These are phyloP conservation scores for Turritopsis dohrnii DNA, from an alignment of 30 jellyfish, hydroid and myxozoan genomes.

Conservation along the genomic window DNA sequence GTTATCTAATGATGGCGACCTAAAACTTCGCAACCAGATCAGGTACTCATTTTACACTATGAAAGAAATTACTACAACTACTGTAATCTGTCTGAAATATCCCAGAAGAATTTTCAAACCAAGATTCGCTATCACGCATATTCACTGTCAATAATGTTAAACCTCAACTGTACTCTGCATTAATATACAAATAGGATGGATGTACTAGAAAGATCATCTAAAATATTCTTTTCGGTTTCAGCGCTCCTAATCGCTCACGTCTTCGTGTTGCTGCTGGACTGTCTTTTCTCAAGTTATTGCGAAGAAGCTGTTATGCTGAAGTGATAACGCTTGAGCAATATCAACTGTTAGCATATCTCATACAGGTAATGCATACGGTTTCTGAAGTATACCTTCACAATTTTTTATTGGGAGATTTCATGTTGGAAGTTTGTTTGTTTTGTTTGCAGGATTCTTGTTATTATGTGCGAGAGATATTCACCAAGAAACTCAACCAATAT, in stretches of 20 bases:
- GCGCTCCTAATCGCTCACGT: slow-evolving; percentile 39
- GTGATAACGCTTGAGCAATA: slow-evolving; percentile 66
- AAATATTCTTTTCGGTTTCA: slow-evolving; percentile 2
- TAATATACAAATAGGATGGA: no score
- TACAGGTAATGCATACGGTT: slow-evolving; percentile 60
- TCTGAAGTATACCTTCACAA: background rate
- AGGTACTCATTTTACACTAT: slow-evolving; percentile 29
- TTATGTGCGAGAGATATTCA: slow-evolving; percentile 82
- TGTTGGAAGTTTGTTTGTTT: background rate
- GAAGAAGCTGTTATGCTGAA: slow-evolving; percentile 47
- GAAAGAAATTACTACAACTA: background rate
- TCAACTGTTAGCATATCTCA: slow-evolving; percentile 59
- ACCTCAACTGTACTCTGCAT: no score
- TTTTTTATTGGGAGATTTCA: background rate
- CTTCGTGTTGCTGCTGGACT: slow-evolving; percentile 55
- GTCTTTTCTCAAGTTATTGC: slow-evolving; percentile 60
- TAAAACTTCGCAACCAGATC: slow-evolving; percentile 42
- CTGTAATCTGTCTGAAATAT: no score
- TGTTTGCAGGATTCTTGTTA: slow-evolving; percentile 78
- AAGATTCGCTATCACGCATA: no score
- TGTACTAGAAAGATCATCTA: no score
- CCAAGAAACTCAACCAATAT: slow-evolving; percentile 74
- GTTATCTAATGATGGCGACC: slow-evolving; percentile 70
- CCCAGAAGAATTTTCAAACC: no score
- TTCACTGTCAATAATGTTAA: no score